These are phyloP conservation scores for Tineola bisselliella DNA, from an alignment of 2,888 invertebrate species.

Conservation along the genomic window DNA sequence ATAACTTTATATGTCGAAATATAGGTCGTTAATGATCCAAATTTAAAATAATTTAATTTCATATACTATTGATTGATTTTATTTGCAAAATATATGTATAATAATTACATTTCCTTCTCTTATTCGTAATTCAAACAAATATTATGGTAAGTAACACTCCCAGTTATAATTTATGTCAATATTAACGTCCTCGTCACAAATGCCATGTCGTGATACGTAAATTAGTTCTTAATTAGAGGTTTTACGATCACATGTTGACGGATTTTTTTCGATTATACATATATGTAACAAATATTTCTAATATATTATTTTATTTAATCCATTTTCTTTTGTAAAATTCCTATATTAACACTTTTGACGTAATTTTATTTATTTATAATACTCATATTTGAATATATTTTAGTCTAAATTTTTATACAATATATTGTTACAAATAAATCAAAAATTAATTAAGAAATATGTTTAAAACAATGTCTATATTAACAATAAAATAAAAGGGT, in stretches of 20 bases:
- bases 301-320: background rate
- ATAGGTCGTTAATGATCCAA: too few relatives aligned
- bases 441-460: too few relatives aligned
- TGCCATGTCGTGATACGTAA: constrained; percentile 3
- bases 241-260: constrained; percentile 6
- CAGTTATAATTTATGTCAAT: background rate
- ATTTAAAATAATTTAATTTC: background rate
- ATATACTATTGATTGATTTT: background rate
- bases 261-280: background rate
- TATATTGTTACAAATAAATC: too few relatives aligned
- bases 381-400: too few relatives aligned
- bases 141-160: background rate
- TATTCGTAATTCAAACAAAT: background rate
- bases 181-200: constrained; percentile 9
- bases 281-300: background rate
- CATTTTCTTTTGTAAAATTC: background rate
- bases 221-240: constrained; percentile 12
- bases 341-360: background rate
- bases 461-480: background rate
- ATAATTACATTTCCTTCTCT: background rate
- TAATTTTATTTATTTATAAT: background rate
- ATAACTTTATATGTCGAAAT: too few relatives aligned
- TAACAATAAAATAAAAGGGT: background rate
- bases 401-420: too few relatives aligned
- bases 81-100: background rate